Evolutionary conservation across 2,113 vertebrate genomes (phyloP).

Genomic region (Eretmochelys imbricata): DNA sequence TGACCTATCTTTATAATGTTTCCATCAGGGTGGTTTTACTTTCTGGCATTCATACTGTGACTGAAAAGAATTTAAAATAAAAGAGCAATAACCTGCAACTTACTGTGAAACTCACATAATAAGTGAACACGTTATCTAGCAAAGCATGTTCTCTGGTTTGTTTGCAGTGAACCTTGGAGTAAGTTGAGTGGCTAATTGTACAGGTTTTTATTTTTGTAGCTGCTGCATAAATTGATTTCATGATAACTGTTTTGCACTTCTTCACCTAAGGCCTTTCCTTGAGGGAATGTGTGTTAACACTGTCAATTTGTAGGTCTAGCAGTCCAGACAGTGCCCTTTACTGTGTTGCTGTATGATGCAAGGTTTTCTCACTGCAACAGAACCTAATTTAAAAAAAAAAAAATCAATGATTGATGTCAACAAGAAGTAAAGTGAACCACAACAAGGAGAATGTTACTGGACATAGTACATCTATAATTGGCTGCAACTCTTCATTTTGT

Average conservation of each 20-base stretch:
- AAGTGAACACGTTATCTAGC: neutral
- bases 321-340: slow-evolving; percentile 61
- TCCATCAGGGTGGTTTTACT: slow-evolving; percentile 8
- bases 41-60: neutral
- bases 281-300: slow-evolving; percentile 45
- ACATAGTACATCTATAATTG: slow-evolving; percentile 46
- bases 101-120: neutral
- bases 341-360: slow-evolving; percentile 56
- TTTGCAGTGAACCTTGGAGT: neutral
- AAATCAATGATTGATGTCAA: slow-evolving; percentile 60
- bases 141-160: neutral
- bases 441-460: slow-evolving; percentile 63
- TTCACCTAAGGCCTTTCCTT: slow-evolving; percentile 34
- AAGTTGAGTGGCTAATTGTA: neutral
- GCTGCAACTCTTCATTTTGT: slow-evolving; percentile 51
- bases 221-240: neutral
- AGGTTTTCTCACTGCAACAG: slow-evolving; percentile 64
- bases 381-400: slow-evolving; percentile 54
- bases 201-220: slow-evolving; percentile 29
- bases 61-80: slow-evolving; percentile 7
- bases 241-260: neutral
- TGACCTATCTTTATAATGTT: neutral
- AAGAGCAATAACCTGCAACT: neutral
- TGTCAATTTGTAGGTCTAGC: slow-evolving; percentile 47
- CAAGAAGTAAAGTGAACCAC: slow-evolving; percentile 55